Evolutionary conservation across 1,140 invertebrate species (phyloP).

Genomic region (Dreissena polymorpha): DNA sequence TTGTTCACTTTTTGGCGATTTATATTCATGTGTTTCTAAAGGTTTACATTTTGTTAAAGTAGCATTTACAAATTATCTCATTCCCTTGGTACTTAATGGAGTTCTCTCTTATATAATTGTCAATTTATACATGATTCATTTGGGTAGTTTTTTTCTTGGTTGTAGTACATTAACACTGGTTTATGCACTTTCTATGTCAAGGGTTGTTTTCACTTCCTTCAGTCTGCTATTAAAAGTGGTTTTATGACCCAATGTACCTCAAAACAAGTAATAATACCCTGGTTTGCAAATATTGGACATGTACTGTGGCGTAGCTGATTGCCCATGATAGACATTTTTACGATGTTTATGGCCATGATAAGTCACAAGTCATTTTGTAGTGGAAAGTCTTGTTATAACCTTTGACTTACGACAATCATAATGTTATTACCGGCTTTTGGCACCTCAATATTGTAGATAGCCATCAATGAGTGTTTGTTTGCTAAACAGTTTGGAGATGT

Average conservation of each 20-base stretch:
- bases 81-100: too few relatives aligned
- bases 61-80: too few relatives aligned
- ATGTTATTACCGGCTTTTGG: not conserved
- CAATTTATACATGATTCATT: too few relatives aligned
- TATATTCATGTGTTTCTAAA: too few relatives aligned
- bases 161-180: too few relatives aligned
- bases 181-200: too few relatives aligned
- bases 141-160: too few relatives aligned
- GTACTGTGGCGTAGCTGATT: not conserved
- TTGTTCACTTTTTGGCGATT: too few relatives aligned
- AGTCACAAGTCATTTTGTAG: not conserved
- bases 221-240: slow-evolving; percentile 17
- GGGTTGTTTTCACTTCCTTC: too few relatives aligned
- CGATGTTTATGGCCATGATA: slow-evolving; percentile 1
- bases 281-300: not conserved
- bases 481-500: not conserved
- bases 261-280: not conserved
- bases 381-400: not conserved
- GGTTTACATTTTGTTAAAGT: too few relatives aligned
- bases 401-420: not conserved
- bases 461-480: not conserved
- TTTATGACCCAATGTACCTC: slow-evolving; percentile 4
- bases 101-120: too few relatives aligned
- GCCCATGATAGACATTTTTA: not conserved
- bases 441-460: not conserved